Evolutionary conservation across 2,888 invertebrate species (phyloP), one percentile per base, ranked within the genome.

Genomic region (Argynnis bischoffii): DNA sequence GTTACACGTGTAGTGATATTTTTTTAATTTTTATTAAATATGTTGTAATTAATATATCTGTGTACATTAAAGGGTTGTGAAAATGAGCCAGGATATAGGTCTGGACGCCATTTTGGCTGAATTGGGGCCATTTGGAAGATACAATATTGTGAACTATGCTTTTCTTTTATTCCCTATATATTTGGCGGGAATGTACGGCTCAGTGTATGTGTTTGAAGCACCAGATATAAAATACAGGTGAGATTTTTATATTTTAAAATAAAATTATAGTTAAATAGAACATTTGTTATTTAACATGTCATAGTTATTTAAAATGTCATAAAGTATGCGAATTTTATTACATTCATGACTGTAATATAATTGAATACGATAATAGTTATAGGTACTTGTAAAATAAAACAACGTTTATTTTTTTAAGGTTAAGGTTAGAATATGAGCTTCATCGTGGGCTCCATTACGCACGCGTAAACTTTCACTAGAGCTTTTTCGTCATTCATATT

Each of bases 131-230:
- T 92, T 92, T 72, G 92, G 92, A 5, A 88, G 76, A 69, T 92
- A 86, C 71, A 91, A 92, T 55, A 75, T 92, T 15, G 74, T 90
- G 70, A 92, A 91, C 69, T 92, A 90, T 83, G 87, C 87, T 0
- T 76, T 92, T 14, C 76, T 89, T 1, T 72, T 92, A 31, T 88
- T 90, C 55, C 92, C 92, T 0, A 88, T 91, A 50, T 90, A 80
- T 79, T 83, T 92, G 78, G 89, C 92, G 72, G 92, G 91, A 78
- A 87, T 92, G 85, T 92, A 82, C 65, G 92, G 89, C 54, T 86
- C 88, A 0, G 85, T 87, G 1, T 92, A 81, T 63, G 85, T 92
- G n/a, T 92, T 92, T 66, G 92, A 92, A 77, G 91, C 92, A 0
- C 72, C 86, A 0, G 88, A 90, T 73, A 81, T 92, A 31, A 72